phyloP scores from a whole-genome alignment of 2,888 invertebrate species.

The Euzetes globulus region DNA sequence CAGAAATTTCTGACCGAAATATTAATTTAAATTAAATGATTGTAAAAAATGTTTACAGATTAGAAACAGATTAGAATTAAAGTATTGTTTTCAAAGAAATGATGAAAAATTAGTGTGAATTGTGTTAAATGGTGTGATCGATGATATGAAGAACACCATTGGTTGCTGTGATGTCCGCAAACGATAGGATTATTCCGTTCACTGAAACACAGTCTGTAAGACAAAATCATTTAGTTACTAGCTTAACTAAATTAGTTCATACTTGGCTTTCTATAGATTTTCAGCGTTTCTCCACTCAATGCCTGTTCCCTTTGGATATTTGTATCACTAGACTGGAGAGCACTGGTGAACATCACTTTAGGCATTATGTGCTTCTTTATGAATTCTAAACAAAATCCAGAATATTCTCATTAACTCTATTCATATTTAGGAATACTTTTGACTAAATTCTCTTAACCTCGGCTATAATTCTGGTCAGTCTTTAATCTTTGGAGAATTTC shows the following conservation, averaged over 20 bases:
- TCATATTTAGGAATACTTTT: background rate
- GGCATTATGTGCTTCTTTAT: constrained; percentile 18
- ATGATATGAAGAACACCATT: constrained; percentile 44
- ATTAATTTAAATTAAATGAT: too few relatives aligned
- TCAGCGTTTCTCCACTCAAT: constrained; percentile 19
- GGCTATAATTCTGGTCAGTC: constrained; percentile 37
- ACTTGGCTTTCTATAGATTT: constrained; percentile 30
- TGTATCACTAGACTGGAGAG: constrained; percentile 18
- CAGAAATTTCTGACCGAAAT: too few relatives aligned
- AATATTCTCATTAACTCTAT: background rate
- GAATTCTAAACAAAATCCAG: constrained; percentile 6
- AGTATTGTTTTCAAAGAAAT: too few relatives aligned
- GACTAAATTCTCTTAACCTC: constrained; percentile 38
- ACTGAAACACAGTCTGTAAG: constrained; percentile 40
- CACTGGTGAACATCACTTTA: constrained; percentile 30
- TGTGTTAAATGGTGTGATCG: constrained; percentile 39
- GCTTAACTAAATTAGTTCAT: background rate
- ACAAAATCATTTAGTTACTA: background rate
- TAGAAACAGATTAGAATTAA: too few relatives aligned
- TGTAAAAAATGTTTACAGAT: too few relatives aligned
- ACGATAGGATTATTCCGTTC: constrained; percentile 40
- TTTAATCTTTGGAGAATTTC: constrained; percentile 36
- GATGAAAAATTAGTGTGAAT: too few relatives aligned
- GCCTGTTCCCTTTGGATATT: constrained; percentile 11
- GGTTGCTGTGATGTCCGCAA: constrained; percentile 47